Conservation (phyloP, 2,888 invertebrate species). For the Hymenopus coronatus region DNA sequence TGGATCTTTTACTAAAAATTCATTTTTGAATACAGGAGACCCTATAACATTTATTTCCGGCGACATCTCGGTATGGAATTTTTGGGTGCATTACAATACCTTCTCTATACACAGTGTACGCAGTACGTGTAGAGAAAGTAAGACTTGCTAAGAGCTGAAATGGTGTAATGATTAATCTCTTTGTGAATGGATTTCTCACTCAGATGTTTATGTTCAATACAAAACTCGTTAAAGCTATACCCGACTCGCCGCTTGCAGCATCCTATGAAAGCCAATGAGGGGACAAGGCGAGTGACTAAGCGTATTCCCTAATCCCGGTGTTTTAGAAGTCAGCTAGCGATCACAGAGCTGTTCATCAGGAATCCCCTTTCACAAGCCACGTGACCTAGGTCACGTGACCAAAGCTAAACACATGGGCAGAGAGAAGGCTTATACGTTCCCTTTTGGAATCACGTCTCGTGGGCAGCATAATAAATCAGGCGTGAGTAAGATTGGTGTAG, state of each 20-base stretch:
- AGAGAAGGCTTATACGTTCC: background rate
- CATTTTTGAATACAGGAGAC: too few relatives aligned
- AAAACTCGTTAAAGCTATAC: background rate
- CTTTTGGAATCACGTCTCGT: background rate
- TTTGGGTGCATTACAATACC: too few relatives aligned
- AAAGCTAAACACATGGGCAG: background rate
- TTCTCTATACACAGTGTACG: too few relatives aligned
- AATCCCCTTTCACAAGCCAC: background rate
- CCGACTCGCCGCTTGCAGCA: background rate
- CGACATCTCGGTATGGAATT: too few relatives aligned
- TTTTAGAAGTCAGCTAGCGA: background rate
- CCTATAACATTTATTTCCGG: too few relatives aligned
- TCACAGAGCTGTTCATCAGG: background rate
- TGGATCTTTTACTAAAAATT: too few relatives aligned
- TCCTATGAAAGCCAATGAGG: background rate
- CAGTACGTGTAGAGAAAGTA: too few relatives aligned
- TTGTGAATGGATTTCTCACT: too few relatives aligned
- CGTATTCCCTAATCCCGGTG: background rate
- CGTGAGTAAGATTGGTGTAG: too few relatives aligned
- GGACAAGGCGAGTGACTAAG: background rate
- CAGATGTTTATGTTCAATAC: too few relatives aligned
- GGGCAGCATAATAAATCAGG: background rate
- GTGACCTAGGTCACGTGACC: background rate
- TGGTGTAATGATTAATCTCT: too few relatives aligned
- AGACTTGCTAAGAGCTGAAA: too few relatives aligned